A percentile compares a stretch with the other conserved stretches of the same genome.
phyloP scores from a whole-genome alignment of 2,888 invertebrate species.

The Magallana nippona region DNA sequence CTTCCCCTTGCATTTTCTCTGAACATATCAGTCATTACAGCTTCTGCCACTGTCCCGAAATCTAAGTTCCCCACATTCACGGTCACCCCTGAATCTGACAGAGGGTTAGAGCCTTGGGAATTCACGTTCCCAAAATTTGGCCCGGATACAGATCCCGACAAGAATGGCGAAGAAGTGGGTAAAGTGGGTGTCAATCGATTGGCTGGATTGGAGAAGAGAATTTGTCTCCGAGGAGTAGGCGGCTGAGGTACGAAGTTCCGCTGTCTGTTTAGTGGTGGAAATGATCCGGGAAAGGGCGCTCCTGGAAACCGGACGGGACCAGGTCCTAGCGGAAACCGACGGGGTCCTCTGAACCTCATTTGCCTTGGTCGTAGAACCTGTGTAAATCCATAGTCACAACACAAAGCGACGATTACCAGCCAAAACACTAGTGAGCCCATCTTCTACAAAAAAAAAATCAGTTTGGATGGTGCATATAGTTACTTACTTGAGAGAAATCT shows the following conservation, averaged over 20 bases:
- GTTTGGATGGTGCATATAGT: too few relatives aligned
- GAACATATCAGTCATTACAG: slow-evolving; percentile 27
- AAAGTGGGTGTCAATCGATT: neutral
- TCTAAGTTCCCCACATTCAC: slow-evolving; percentile 6
- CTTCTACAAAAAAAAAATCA: neutral
- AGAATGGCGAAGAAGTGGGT: neutral
- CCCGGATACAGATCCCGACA: neutral
- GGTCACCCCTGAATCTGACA: neutral
- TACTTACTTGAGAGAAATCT: too few relatives aligned
- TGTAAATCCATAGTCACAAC: slow-evolving; percentile 15
- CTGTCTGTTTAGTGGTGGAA: neutral
- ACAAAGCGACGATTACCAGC: slow-evolving; percentile 15
- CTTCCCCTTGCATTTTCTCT: neutral
- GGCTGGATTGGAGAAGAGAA: neutral
- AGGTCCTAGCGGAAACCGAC: neutral
- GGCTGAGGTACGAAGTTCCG: slow-evolving; percentile 5
- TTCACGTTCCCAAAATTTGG: neutral
- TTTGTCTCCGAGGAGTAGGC: neutral
- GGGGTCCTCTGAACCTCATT: slow-evolving; percentile 14
- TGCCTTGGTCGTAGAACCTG: slow-evolving; percentile 4
- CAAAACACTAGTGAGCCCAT: neutral
- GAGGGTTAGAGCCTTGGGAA: neutral
- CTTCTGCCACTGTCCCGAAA: neutral
- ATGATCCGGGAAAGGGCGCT: neutral
- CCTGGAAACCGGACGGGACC: neutral